Percentiles rank a stretch among this genome's conserved stretches.
Conservation (phyloP, 1,140 invertebrate species). For the Trinorchestia longiramus region DNA sequence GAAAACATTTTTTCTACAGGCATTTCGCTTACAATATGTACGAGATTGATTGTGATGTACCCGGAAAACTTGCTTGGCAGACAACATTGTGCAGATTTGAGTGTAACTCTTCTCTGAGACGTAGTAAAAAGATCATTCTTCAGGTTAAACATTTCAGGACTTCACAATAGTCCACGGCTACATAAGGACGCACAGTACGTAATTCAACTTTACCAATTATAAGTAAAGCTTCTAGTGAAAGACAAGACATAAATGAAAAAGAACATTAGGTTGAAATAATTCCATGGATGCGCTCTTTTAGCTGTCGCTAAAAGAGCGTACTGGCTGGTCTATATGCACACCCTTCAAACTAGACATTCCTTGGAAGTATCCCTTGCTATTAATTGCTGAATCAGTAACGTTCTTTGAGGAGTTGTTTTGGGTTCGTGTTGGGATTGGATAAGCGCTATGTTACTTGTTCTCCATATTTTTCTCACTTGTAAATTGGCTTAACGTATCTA, state of each 20-base stretch:
- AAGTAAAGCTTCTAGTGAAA: not conserved
- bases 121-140: not conserved
- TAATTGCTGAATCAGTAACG: not conserved
- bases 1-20: not conserved
- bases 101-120: not conserved
- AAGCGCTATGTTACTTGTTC: not conserved
- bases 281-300: no score
- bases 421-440: not conserved
- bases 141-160: no score
- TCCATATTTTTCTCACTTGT: not conserved
- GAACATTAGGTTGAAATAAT: no score
- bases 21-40: not conserved
- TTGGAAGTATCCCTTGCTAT: not conserved
- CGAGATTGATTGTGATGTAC: not conserved
- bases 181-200: not conserved
- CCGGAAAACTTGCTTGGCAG: not conserved
- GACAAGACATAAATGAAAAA: not conserved
- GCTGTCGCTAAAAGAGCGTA: not conserved
- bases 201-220: not conserved
- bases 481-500: not conserved
- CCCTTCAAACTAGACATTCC: not conserved
- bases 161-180: no score
- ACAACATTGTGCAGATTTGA: not conserved
- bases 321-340: not conserved
- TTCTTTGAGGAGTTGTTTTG: not conserved